phyloP scores from a whole-genome alignment of 2,797 vertebrate species.

The Pyrocephalus nanus region DNA sequence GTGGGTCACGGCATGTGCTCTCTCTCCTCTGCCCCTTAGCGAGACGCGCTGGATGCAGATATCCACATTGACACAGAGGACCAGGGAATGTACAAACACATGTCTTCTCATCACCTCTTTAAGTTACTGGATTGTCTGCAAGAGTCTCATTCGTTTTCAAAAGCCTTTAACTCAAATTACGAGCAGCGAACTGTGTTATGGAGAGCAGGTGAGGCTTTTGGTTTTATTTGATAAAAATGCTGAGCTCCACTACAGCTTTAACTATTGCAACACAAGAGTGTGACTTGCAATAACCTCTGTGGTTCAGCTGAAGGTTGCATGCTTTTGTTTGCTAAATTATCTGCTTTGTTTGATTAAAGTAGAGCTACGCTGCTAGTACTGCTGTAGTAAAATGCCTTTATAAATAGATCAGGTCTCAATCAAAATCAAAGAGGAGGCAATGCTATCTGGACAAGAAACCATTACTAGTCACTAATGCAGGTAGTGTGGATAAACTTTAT shows the following conservation, averaged over 20 bases:
- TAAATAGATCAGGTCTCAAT: not conserved
- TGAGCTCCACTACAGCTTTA: not conserved
- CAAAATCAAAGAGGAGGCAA: not conserved
- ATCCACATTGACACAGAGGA: slow-evolving; percentile 79
- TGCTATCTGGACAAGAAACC: not conserved
- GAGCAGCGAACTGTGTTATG: slow-evolving; percentile 95
- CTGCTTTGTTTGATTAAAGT: not conserved
- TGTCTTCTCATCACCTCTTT: slow-evolving; percentile 93
- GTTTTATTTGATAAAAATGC: not conserved
- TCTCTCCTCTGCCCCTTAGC: slow-evolving; percentile 70
- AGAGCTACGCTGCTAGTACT: not conserved
- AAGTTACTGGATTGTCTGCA: slow-evolving; percentile 94
- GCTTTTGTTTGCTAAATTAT: not conserved
- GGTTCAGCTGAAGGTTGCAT: not conserved
- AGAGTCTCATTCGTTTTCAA: slow-evolving; percentile 95
- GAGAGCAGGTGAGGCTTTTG: slow-evolving; percentile 86
- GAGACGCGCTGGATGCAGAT: slow-evolving; percentile 85
- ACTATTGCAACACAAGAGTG: not conserved
- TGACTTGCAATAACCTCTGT: not conserved
- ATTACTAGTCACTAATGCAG: not conserved
- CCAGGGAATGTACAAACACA: slow-evolving; percentile 92
- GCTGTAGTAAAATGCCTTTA: not conserved
- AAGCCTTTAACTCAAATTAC: slow-evolving; percentile 97
- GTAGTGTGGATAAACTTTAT: not conserved
- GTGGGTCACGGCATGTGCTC: not conserved